Percentiles rank a stretch among this genome's conserved stretches.
phyloP scores from a whole-genome alignment of 2,797 vertebrate genomes.

The Poecile montanus region DNA sequence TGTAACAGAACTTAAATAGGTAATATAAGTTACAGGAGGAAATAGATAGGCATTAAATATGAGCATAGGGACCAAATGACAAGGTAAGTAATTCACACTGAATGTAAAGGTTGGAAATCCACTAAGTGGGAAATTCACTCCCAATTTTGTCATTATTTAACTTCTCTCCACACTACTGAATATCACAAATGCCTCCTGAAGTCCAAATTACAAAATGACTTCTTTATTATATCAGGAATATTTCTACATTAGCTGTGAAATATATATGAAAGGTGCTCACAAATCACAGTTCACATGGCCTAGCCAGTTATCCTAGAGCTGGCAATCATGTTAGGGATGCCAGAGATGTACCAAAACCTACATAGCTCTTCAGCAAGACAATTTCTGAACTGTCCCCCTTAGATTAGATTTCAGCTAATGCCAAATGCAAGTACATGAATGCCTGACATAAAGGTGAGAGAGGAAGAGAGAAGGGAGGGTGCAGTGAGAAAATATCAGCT shows the following conservation, averaged over 20 bases:
- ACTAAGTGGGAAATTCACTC: neutral
- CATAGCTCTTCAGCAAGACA: neutral
- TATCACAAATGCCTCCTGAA: neutral
- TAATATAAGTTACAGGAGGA: neutral
- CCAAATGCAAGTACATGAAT: neutral
- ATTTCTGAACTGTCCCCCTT: neutral
- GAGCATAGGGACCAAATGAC: neutral
- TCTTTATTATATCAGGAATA: neutral
- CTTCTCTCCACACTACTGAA: neutral
- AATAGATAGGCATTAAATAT: neutral
- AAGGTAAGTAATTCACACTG: neutral
- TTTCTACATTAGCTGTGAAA: neutral
- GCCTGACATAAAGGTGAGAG: neutral
- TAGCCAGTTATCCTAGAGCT: neutral
- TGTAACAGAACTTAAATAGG: neutral
- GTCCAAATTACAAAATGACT: neutral
- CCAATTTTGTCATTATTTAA: neutral
- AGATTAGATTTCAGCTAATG: neutral
- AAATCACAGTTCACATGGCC: neutral
- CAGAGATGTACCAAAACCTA: neutral
- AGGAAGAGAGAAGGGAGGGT: neutral
- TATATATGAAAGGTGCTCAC: neutral
- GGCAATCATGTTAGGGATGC: neutral
- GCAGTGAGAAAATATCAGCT: neutral
- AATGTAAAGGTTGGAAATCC: neutral